A percentile compares a stretch with the other conserved stretches of the same genome.
Conservation (phyloP, 1,140 invertebrate genomes). For the Tenebrio molitor region DNA sequence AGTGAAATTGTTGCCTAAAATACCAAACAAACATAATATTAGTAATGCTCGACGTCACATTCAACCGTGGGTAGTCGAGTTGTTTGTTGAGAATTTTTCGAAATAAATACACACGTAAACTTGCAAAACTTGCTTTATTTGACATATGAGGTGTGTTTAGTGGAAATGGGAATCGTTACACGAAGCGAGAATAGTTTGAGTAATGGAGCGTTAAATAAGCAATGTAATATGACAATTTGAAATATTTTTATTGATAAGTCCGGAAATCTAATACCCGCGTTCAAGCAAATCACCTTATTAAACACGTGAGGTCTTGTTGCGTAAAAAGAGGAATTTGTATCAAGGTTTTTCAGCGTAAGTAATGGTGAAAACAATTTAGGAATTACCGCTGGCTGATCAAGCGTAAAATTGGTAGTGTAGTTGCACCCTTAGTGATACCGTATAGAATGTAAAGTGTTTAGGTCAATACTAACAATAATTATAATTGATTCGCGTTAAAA, state of each 20-base stretch:
- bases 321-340: conserved; percentile 21
- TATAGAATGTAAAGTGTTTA: no score
- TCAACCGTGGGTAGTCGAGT: background rate
- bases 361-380: conserved; percentile 28
- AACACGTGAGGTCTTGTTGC: conserved; percentile 8
- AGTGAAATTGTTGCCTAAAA: conserved; percentile 16
- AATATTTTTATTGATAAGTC: conserved; percentile 12
- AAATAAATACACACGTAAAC: background rate
- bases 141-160: no score
- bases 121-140: no score
- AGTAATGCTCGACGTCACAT: background rate
- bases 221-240: conserved; percentile 8
- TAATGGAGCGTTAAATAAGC: conserved; percentile 25
- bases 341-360: conserved; percentile 28
- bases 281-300: conserved; percentile 22
- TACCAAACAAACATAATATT: background rate
- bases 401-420: conserved; percentile 11
- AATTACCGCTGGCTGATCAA: conserved; percentile 25
- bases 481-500: no score
- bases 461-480: no score
- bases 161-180: no score
- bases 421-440: background rate
- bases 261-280: conserved; percentile 6
- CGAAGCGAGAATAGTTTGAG: background rate
- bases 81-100: background rate